Base-by-base conservation (phyloP, 2,113 vertebrate genomes). In the Siniperca chuatsi region DNA sequence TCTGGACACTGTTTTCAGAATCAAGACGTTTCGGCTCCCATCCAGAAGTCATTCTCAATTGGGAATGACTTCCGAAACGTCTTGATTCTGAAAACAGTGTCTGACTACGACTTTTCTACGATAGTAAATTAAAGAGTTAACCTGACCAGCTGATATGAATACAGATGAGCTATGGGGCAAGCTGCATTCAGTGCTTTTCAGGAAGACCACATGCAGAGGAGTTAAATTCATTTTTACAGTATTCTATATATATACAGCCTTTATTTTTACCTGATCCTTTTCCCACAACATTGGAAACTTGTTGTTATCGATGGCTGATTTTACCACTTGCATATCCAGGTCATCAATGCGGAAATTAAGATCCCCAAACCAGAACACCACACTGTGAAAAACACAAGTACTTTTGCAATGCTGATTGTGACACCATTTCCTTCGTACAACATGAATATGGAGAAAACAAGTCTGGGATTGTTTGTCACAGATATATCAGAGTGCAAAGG, bases 291-390 rank as follows among this genome's bases (percentile, higher is more conserved):
- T 88, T 78, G 95, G 85, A 42, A 97, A 94, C 81, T 97, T 98
- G 90, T 96, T 97, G 90, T 94, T 98, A 80, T 99, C 98, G 0
- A 99, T 97, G 87, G 98, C 96, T 0, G 96, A 96, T 92, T 99
- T 99, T 85, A 99, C 97, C 61, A 97, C 98, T 82, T 97, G 97
- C 80, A 97, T 97, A 44, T 99, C 98, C 1, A 98, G 96, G 86
- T 97, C 98, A 83, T 99, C 96, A 0, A 99, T 99, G 37, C 98
- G 97, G 90, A 99, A 99, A 93, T 99, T 99, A 83, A 99, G 96
- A 91, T 99, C 98, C 37, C 98, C 98, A 44, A 99, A 98, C 98
- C 98, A 99, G 94, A 99, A 99, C 68, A 99, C 97, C 0, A 99
- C 94, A 88, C 98, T 99, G 93, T 25, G 23, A 79, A 88, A 69